Evolutionary conservation across 2,113 vertebrate genomes (phyloP).

Genomic region (Myiopsitta monachus): DNA sequence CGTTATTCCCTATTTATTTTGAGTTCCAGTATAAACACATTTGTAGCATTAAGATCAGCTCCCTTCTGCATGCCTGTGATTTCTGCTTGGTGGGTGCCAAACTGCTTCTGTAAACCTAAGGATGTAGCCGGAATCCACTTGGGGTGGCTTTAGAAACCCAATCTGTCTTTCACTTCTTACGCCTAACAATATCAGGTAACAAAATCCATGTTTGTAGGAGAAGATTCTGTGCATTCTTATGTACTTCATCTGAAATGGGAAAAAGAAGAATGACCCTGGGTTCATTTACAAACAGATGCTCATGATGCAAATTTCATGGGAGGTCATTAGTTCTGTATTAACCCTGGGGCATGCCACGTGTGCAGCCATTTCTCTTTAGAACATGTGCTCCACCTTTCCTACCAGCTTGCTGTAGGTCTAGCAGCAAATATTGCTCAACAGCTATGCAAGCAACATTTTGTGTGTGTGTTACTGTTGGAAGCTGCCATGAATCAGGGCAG

Average conservation of each 20-base stretch:
- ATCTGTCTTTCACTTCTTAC: background rate
- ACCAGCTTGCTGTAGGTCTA: background rate
- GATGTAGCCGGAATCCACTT: conserved; percentile 49
- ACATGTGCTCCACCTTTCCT: background rate
- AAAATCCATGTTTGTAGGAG: background rate
- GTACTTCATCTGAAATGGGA: background rate
- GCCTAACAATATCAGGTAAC: background rate
- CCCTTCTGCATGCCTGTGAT: conserved; percentile 36
- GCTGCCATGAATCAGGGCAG: background rate
- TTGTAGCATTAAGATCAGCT: conserved; percentile 52
- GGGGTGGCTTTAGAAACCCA: conserved; percentile 8
- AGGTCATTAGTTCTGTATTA: background rate
- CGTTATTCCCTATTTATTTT: conserved; percentile 67
- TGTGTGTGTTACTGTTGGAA: background rate
- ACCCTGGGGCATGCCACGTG: background rate
- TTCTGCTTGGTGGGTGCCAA: conserved; percentile 58
- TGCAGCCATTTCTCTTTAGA: background rate
- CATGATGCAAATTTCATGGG: background rate
- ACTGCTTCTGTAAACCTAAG: conserved; percentile 60
- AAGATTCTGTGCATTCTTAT: background rate
- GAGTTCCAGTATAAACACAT: conserved; percentile 63
- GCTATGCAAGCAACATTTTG: background rate
- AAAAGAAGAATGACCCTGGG: background rate
- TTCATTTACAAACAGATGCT: background rate
- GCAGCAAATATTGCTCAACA: background rate